Evolutionary conservation across 2,797 vertebrate genomes (phyloP).

Genomic region (Scarus forsteni): DNA sequence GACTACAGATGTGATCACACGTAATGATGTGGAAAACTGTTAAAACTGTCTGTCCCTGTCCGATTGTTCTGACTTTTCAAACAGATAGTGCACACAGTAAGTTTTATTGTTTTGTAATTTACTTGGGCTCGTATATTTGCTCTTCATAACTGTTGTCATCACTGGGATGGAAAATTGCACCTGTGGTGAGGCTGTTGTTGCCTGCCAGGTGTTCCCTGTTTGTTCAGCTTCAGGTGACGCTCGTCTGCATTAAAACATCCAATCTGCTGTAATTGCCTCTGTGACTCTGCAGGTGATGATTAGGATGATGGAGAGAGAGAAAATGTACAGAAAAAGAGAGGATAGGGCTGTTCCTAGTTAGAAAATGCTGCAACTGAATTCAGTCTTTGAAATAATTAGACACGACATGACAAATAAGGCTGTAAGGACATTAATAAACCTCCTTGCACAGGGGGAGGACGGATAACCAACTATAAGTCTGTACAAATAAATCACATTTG

Average conservation of each 20-base stretch:
- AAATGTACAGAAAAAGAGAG: background rate
- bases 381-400: conserved; percentile 14
- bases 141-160: conserved; percentile 27
- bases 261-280: conserved; percentile 65
- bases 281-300: conserved; percentile 54
- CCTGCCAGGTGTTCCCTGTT: conserved; percentile 80
- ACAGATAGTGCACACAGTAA: background rate
- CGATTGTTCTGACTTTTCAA: conserved; percentile 2
- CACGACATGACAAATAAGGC: conserved; percentile 34
- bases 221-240: conserved; percentile 80
- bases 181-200: conserved; percentile 66
- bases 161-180: conserved; percentile 38
- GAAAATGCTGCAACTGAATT: conserved; percentile 20
- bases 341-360: conserved; percentile 6
- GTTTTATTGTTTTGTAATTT: background rate
- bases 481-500: conserved; percentile 28
- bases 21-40: background rate
- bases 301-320: conserved; percentile 13
- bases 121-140: conserved; percentile 6
- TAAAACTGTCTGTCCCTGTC: conserved; percentile 9
- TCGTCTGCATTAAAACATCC: conserved; percentile 77
- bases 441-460: background rate
- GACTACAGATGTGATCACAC: too few species aligned
- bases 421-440: too few species aligned
- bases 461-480: conserved; percentile 11